Evolutionary conservation across 2,888 invertebrate species (phyloP).

Genomic region (Netelia fuscicornis): DNA sequence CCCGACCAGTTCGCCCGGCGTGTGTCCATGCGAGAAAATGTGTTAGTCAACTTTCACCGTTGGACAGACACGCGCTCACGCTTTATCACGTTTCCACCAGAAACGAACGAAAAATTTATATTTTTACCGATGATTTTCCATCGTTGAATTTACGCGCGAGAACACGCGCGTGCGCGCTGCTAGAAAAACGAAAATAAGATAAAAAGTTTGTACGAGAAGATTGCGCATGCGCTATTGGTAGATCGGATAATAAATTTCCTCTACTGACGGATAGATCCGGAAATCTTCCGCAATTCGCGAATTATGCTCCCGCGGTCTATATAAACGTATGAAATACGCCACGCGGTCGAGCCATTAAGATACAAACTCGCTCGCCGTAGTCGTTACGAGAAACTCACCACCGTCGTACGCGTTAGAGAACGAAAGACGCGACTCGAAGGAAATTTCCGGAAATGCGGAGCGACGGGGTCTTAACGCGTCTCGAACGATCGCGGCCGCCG

Average conservation of each 20-base stretch:
- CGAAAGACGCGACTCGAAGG: conserved; percentile 57
- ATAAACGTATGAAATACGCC: conserved; percentile 17
- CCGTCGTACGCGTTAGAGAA: conserved; percentile 23
- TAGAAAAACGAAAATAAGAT: background rate
- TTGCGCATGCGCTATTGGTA: background rate
- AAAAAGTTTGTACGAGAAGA: background rate
- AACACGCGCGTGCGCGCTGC: background rate
- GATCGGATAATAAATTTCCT: conserved; percentile 45
- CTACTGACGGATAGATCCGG: conserved; percentile 25
- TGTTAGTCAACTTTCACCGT: conserved; percentile 44
- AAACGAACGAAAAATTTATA: background rate
- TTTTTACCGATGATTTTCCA: background rate
- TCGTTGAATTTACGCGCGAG: background rate
- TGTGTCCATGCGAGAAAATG: conserved; percentile 38
- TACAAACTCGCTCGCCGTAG: conserved; percentile 40
- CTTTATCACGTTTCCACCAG: background rate
- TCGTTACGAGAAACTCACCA: conserved; percentile 22
- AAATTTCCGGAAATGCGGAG: conserved; percentile 69
- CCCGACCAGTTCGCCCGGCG: conserved; percentile 38
- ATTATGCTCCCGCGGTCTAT: conserved; percentile 64
- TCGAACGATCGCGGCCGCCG: conserved; percentile 30
- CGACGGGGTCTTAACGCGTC: conserved; percentile 41
- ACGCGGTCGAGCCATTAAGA: conserved; percentile 52
- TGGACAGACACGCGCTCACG: background rate
- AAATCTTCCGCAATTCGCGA: conserved; percentile 62